Percentiles rank a stretch among this genome's conserved stretches.
Evolutionary conservation across 2,888 invertebrate species (phyloP).

Genomic region (Tridacna crocea): DNA sequence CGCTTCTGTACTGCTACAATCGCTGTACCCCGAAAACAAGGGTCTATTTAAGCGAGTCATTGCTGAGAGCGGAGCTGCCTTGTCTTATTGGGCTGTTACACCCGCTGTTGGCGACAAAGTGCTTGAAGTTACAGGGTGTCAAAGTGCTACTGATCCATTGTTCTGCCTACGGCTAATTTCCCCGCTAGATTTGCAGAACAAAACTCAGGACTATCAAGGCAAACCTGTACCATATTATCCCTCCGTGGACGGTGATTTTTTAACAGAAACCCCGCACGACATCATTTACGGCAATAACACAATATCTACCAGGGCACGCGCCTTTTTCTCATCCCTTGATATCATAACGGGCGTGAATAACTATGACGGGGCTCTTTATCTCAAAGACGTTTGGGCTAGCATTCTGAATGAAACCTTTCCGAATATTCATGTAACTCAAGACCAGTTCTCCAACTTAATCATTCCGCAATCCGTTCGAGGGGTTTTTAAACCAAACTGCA

Average conservation of each 20-base stretch:
- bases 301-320: constrained; percentile 31
- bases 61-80: constrained; percentile 47
- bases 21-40: constrained; percentile 53
- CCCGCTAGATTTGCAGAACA: background rate
- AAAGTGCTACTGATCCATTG: background rate
- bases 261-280: constrained; percentile 30
- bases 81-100: constrained; percentile 21
- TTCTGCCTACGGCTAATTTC: background rate
- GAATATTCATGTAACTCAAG: constrained; percentile 28
- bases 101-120: constrained; percentile 21
- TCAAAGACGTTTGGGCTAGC: constrained; percentile 24
- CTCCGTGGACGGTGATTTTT: constrained; percentile 44
- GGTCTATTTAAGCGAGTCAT: constrained; percentile 33
- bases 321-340: constrained; percentile 45
- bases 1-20: constrained; percentile 44
- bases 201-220: background rate
- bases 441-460: constrained; percentile 33
- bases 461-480: constrained; percentile 15
- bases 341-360: constrained; percentile 44
- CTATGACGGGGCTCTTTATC: constrained; percentile 39
- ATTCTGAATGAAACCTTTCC: constrained; percentile 24
- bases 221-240: constrained; percentile 24
- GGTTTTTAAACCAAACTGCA: constrained; percentile 11
- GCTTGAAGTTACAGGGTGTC: background rate
- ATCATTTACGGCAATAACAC: constrained; percentile 37